A percentile compares a stretch with the other conserved stretches of the same genome.
Evolutionary conservation across 2,888 invertebrate genomes (phyloP).

Genomic region (Tortrix viridana): DNA sequence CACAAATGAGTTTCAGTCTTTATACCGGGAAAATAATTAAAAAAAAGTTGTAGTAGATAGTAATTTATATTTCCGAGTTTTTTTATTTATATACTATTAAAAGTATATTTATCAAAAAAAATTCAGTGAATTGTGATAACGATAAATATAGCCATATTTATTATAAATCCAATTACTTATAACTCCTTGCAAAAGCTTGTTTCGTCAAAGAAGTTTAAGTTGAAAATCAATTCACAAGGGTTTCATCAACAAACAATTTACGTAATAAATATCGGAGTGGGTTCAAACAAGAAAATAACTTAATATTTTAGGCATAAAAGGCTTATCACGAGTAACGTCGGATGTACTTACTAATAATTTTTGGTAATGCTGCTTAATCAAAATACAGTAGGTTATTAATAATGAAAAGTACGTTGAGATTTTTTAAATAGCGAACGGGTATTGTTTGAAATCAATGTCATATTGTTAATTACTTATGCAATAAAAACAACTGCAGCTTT

Average conservation of each 20-base stretch:
- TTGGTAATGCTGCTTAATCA: not conserved
- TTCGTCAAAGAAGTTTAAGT: conserved; percentile 12
- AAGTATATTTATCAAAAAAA: no score
- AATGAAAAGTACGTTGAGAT: not conserved
- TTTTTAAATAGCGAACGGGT: no score
- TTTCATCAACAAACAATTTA: conserved; percentile 29
- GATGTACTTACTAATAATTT: conserved; percentile 21
- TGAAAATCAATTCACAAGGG: conserved; percentile 14
- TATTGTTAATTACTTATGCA: no score
- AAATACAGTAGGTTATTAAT: not conserved
- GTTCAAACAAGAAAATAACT: conserved; percentile 28
- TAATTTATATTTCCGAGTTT: no score
- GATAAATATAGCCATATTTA: not conserved
- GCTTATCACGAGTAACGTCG: conserved; percentile 12
- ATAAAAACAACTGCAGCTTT: no score
- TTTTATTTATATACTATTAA: no score
- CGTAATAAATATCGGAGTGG: conserved; percentile 3
- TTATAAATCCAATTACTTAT: not conserved
- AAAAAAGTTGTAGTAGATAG: no score
- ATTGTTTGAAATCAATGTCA: no score
- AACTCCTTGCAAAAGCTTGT: not conserved
- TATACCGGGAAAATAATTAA: no score
- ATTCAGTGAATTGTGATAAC: no score
- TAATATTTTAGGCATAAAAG: conserved; percentile 21
- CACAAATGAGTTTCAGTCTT: no score